A percentile compares a stretch with the other conserved stretches of the same genome.
phyloP scores from a whole-genome alignment of 2,113 vertebrate species.

The Acrocephalus kingi region DNA sequence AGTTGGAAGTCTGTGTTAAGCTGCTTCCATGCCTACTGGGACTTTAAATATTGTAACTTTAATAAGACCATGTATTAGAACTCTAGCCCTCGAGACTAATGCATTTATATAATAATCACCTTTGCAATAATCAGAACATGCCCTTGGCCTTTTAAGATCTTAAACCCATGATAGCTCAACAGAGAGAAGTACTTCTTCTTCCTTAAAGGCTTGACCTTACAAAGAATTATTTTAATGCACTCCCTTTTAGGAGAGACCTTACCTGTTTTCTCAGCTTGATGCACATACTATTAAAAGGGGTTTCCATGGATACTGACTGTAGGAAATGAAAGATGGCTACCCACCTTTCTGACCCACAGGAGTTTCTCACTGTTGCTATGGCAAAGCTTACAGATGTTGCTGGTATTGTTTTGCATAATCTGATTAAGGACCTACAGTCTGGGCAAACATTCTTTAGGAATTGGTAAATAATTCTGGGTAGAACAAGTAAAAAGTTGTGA shows the following conservation, averaged over 20 bases:
- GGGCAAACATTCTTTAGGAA: not conserved
- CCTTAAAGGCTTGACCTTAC: conserved; percentile 68
- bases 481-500: not conserved
- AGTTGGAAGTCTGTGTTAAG: too few species aligned
- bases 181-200: not conserved
- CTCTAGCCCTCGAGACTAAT: too few species aligned
- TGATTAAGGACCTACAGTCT: not conserved
- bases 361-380: conserved; percentile 61
- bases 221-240: conserved; percentile 64
- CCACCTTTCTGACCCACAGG: conserved; percentile 71
- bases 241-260: conserved; percentile 65
- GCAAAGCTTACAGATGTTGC: conserved; percentile 41
- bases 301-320: conserved; percentile 75
- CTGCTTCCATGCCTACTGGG: too few species aligned
- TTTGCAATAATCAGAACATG: too few species aligned
- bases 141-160: too few species aligned
- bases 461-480: not conserved
- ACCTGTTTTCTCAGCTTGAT: conserved; percentile 70
- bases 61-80: too few species aligned
- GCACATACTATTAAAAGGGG: conserved; percentile 64
- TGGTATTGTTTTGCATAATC: conserved; percentile 14
- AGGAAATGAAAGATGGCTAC: conserved; percentile 62
- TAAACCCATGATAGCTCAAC: too few species aligned
- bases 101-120: too few species aligned
- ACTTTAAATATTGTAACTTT: too few species aligned